Conservation (phyloP, 2,888 invertebrate genomes). For the Aporophyla lueneburgensis region DNA sequence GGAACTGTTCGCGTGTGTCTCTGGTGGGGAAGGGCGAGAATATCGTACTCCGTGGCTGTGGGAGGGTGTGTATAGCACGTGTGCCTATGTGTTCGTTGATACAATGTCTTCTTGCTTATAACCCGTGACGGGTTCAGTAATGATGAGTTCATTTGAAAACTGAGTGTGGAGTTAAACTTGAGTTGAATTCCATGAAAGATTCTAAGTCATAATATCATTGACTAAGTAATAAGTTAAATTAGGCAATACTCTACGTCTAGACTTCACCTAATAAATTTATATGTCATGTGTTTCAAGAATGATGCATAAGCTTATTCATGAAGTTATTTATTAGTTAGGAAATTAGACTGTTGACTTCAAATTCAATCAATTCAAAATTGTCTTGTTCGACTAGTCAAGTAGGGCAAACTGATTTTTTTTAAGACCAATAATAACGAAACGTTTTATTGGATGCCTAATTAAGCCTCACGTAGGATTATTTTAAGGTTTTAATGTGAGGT, state of each 20-base stretch:
- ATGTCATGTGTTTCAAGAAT: neutral
- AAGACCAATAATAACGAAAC: neutral
- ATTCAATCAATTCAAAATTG: neutral
- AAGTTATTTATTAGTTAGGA: neutral
- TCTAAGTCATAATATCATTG: too few species aligned
- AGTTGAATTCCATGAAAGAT: too few species aligned
- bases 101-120: neutral
- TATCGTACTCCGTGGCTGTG: neutral
- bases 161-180: neutral
- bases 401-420: neutral
- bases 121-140: neutral
- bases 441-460: neutral
- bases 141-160: neutral
- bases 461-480: neutral
- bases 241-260: neutral
- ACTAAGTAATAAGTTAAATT: too few species aligned
- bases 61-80: neutral
- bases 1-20: constrained; percentile 22
- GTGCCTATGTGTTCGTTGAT: neutral
- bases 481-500: neutral
- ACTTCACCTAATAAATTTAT: neutral
- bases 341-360: neutral
- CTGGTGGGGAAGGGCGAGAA: neutral
- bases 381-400: too few species aligned
- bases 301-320: too few species aligned